phyloP scores from a whole-genome alignment of 2,797 vertebrate species.

The Pagetopsis macropterus region DNA sequence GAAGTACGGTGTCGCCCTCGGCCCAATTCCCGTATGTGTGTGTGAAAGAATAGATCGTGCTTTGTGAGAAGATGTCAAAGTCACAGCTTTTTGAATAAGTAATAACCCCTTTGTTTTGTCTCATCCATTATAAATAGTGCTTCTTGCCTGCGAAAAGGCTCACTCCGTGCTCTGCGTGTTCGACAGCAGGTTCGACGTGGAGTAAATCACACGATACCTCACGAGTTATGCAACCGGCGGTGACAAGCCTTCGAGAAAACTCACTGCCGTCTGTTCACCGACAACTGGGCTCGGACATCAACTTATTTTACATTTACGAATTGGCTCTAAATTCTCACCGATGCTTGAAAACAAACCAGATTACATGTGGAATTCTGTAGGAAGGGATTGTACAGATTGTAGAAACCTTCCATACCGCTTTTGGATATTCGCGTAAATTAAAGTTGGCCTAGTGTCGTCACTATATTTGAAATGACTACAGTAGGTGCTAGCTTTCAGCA shows the following conservation, averaged over 20 bases:
- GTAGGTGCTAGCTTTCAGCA: no score
- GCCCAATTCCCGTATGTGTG: no score
- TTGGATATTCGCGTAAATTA: no score
- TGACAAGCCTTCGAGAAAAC: slow-evolving; percentile 1
- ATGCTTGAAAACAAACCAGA: background rate
- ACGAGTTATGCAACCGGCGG: background rate
- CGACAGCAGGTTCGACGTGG: background rate
- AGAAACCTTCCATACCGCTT: background rate
- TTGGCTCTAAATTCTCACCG: background rate
- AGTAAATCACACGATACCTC: background rate
- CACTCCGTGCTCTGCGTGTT: background rate
- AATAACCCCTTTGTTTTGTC: background rate
- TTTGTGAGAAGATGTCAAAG: background rate
- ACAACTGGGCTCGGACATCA: background rate
- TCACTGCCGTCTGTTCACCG: background rate
- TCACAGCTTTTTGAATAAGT: background rate
- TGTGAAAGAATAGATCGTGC: background rate
- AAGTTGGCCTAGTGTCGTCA: no score
- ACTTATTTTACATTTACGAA: background rate
- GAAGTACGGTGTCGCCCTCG: no score
- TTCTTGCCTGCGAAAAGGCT: background rate
- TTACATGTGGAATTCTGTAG: background rate
- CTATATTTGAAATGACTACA: no score
- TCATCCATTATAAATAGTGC: background rate
- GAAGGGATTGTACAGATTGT: background rate